phyloP scores from a whole-genome alignment of 2,888 invertebrate genomes.

The Mactromeris polynyma region DNA sequence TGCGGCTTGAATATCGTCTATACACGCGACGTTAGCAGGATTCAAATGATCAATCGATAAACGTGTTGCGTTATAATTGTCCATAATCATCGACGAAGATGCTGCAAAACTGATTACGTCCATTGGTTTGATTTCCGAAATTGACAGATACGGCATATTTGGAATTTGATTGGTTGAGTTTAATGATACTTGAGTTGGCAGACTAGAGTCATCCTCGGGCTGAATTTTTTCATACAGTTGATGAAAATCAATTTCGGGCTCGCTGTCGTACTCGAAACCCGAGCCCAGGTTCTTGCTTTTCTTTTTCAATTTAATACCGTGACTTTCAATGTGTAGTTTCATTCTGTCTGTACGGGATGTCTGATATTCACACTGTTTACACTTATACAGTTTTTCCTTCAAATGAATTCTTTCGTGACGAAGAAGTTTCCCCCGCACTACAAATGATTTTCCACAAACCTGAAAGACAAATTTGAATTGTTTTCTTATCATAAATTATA shows the following conservation, averaged over 20 bases:
- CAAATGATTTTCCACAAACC: constrained; percentile 90
- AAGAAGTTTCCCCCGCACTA: constrained; percentile 91
- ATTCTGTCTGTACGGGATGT: constrained; percentile 90
- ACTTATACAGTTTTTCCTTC: constrained; percentile 90
- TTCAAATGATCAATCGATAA: constrained; percentile 38
- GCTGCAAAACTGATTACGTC: constrained; percentile 62
- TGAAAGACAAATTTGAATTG: constrained; percentile 20
- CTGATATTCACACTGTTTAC: constrained; percentile 90
- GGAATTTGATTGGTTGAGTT: constrained; percentile 22
- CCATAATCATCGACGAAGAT: constrained; percentile 58
- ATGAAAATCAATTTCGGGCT: constrained; percentile 53
- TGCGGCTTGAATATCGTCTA: constrained; percentile 42
- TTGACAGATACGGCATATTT: constrained; percentile 24
- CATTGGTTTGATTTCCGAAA: constrained; percentile 56
- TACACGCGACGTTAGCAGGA: constrained; percentile 35
- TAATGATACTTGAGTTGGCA: constrained; percentile 22
- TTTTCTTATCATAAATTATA: too few species aligned
- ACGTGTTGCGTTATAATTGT: constrained; percentile 37
- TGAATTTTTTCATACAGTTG: constrained; percentile 63
- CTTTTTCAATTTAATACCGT: constrained; percentile 74
- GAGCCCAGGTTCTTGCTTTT: constrained; percentile 36
- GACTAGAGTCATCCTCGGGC: constrained; percentile 15
- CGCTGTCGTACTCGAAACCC: constrained; percentile 29
- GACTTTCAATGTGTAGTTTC: constrained; percentile 89
- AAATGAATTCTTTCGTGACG: constrained; percentile 91